Base-by-base conservation (phyloP, 2,888 invertebrate species). In the Epinotia ramella region DNA sequence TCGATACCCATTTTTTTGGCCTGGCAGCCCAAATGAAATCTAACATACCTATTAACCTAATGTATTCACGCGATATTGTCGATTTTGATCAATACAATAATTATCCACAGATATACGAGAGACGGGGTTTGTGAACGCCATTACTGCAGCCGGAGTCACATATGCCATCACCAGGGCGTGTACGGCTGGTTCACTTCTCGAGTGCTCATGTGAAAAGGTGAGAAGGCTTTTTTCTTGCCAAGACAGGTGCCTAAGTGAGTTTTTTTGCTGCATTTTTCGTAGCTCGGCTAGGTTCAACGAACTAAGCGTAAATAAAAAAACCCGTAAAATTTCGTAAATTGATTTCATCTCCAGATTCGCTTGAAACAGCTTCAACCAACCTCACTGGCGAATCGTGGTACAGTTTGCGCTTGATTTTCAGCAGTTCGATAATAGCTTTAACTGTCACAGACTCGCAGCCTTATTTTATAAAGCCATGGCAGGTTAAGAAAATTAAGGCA, bases 61-160 rank as follows among this genome's bases (percentile, higher is more conserved):
- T 11, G 49, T 49, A 44, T 44, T 44, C 11, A 44, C 46, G 40
- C 9, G 40, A 9, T 40, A 40, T 40, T 7, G 9, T 1, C 40
- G 49, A 53, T 53, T n/a, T 53, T 53, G 16, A 28, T 49, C 9
- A 49, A n/a, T 9, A 66, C 4, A 13, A 78, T 73, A 66, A 81
- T 86, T 86, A 75, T 82, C 77, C 60, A 77, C 96, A 98, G 98
- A 98, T 93, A 98, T 98, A 7, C 95, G 98, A 80, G 98, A 98
- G 91, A 97, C 98, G 66, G 97, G 97, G 71, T 98, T 98, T 91
- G 97, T 98, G 83, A 98, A 98, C 89, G 98, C 98, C 72, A 97
- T 98, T 84, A 97, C 98, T 12, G 97, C 98, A 0, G 98, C 98
- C 0, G 98, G 98, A 16, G 97, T 98, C 71, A 97, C 98, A 57